These are phyloP conservation scores for Penaeus indicus DNA, from an alignment of 1,140 invertebrate species.

Conservation along the genomic window DNA sequence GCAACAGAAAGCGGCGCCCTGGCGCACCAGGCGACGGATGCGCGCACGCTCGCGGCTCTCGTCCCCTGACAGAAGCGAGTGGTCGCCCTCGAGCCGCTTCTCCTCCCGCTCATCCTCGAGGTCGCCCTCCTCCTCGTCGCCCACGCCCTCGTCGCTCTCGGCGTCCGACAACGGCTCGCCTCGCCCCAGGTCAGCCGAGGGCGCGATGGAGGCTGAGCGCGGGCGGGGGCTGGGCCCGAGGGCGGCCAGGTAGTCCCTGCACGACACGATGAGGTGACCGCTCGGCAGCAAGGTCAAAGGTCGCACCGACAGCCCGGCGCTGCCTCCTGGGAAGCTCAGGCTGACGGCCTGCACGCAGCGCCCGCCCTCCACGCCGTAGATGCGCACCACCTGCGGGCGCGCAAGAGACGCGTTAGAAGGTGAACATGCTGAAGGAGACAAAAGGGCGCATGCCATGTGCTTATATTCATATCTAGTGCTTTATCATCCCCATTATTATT, in stretches of 20 bases:
- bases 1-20: constrained; percentile 55
- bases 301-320: constrained; percentile 24
- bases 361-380: constrained; percentile 45
- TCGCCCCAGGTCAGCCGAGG: no score
- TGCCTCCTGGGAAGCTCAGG: constrained; percentile 40
- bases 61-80: constrained; percentile 23
- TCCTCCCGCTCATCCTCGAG: background rate
- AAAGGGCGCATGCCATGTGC: no score
- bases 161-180: background rate
- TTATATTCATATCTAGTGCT: no score
- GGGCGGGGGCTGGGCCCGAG: background rate
- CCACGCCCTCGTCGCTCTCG: constrained; percentile 9
- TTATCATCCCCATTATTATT: no score
- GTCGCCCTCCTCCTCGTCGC: constrained; percentile 19
- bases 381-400: constrained; percentile 39
- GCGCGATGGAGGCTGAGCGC: constrained; percentile 7
- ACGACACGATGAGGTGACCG: constrained; percentile 41
- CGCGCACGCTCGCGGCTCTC: constrained; percentile 21
- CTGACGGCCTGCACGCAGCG: constrained; percentile 47
- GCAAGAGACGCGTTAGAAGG: no score
- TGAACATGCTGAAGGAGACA: no score
- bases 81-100: constrained; percentile 22
- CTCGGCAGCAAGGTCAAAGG: constrained; percentile 34
- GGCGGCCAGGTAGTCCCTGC: constrained; percentile 50
- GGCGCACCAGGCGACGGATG: constrained; percentile 42